A percentile compares a stretch with the other conserved stretches of the same genome.
phyloP scores from a whole-genome alignment of 2,888 invertebrate species.

The Melanostoma scalare region DNA sequence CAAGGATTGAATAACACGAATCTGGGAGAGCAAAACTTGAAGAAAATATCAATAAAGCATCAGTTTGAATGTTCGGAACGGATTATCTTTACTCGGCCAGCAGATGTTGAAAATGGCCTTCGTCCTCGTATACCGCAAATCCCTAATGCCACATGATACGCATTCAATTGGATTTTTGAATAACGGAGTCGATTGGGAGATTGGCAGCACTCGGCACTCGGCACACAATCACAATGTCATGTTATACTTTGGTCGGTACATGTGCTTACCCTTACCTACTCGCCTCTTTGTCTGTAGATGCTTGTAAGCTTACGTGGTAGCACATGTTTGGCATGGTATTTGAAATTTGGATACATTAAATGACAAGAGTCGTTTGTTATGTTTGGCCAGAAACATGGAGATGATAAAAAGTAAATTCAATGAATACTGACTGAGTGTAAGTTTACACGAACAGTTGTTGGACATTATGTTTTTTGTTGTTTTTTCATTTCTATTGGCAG shows the following conservation, averaged over 20 bases:
- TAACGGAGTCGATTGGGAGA: slow-evolving; percentile 31
- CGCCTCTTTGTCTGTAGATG: slow-evolving; percentile 12
- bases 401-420: slow-evolving; percentile 27
- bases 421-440: slow-evolving; percentile 30
- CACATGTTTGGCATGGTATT: slow-evolving; percentile 59
- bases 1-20: slow-evolving; percentile 56
- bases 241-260: slow-evolving; percentile 44
- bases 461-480: slow-evolving; percentile 3
- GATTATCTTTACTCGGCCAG: slow-evolving; percentile 54
- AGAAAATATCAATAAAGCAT: slow-evolving; percentile 51
- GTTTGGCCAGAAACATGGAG: slow-evolving; percentile 1
- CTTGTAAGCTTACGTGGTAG: slow-evolving; percentile 47
- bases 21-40: slow-evolving; percentile 31
- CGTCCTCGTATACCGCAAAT: slow-evolving; percentile 14
- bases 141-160: slow-evolving; percentile 41
- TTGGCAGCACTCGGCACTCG: background rate
- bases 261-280: slow-evolving; percentile 26
- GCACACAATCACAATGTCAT: slow-evolving; percentile 40
- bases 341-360: slow-evolving; percentile 31
- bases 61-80: slow-evolving; percentile 32
- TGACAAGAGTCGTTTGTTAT: slow-evolving; percentile 38
- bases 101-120: slow-evolving; percentile 49
- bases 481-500: background rate
- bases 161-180: slow-evolving; percentile 42
- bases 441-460: slow-evolving; percentile 19